phyloP scores from a whole-genome alignment of 1,140 invertebrate species.

The Lepidostoma basale region DNA sequence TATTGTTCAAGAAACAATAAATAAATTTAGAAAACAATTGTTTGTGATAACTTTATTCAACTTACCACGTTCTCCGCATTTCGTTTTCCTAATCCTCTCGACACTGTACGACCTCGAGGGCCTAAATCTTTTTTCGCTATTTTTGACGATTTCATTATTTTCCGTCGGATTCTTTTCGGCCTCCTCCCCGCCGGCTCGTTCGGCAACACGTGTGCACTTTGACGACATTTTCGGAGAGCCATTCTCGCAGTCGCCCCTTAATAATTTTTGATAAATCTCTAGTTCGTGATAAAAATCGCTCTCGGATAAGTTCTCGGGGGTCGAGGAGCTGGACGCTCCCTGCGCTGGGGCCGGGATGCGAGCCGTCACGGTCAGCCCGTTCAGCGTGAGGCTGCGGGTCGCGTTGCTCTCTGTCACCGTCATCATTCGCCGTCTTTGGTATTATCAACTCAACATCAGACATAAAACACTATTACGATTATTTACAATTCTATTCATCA shows the following conservation, averaged over 20 bases:
- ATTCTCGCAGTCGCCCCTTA: slow-evolving; percentile 44
- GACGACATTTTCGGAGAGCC: slow-evolving; percentile 40
- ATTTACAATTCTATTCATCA: no score
- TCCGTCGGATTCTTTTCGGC: slow-evolving; percentile 7
- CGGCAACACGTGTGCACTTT: slow-evolving; percentile 38
- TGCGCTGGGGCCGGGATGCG: slow-evolving; percentile 26
- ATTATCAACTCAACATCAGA: no score
- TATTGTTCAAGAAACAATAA: no score
- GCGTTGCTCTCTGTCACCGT: slow-evolving; percentile 44
- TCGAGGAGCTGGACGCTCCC: slow-evolving; percentile 27
- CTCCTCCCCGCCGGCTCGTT: slow-evolving; percentile 7
- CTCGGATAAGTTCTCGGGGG: slow-evolving; percentile 43
- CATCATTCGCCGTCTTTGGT: no score
- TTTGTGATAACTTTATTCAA: no score
- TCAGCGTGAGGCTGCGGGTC: slow-evolving; percentile 44
- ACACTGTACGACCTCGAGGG: slow-evolving; percentile 41
- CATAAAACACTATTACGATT: no score
- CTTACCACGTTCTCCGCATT: slow-evolving; percentile 26
- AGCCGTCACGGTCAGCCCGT: slow-evolving; percentile 43
- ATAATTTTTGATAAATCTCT: slow-evolving; percentile 46
- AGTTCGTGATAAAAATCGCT: slow-evolving; percentile 46
- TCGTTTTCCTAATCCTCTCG: slow-evolving; percentile 34
- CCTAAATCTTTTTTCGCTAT: slow-evolving; percentile 21
- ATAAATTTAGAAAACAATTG: no score
- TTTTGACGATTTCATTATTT: slow-evolving; percentile 1